Conservation (phyloP, 1,140 invertebrate species). For the Melanaphis sacchari region DNA sequence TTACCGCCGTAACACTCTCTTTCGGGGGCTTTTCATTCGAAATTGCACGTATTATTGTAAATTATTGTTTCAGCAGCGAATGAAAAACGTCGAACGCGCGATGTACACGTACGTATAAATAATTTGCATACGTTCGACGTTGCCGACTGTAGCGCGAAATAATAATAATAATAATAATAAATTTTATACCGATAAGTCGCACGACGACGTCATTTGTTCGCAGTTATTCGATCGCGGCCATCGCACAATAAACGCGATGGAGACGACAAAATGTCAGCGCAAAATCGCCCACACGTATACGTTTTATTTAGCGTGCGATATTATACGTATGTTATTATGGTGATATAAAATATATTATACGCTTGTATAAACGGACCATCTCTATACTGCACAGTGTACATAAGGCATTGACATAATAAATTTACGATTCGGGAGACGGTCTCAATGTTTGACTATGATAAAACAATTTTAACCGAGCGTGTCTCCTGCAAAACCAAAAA, state of each 20-base stretch:
- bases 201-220: not conserved
- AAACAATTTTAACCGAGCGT: not conserved
- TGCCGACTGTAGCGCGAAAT: not conserved
- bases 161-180: not conserved
- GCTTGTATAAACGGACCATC: too few species aligned
- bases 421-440: not conserved
- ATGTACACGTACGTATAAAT: not conserved
- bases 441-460: not conserved
- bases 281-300: not conserved
- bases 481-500: not conserved
- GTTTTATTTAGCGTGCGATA: too few species aligned
- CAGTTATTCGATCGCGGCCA: slow-evolving; percentile 1
- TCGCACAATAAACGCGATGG: not conserved
- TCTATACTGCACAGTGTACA: too few species aligned
- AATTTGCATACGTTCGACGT: not conserved
- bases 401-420: not conserved
- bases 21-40: not conserved
- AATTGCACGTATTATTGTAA: too few species aligned
- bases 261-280: not conserved
- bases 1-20: not conserved
- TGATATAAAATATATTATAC: too few species aligned
- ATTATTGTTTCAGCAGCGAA: not conserved
- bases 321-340: too few species aligned
- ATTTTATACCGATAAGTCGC: not conserved
- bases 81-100: not conserved